Evolutionary conservation across 1,140 invertebrate genomes (phyloP), one percentile per base, ranked within the genome.

Genomic region (Calosoma granatense): DNA sequence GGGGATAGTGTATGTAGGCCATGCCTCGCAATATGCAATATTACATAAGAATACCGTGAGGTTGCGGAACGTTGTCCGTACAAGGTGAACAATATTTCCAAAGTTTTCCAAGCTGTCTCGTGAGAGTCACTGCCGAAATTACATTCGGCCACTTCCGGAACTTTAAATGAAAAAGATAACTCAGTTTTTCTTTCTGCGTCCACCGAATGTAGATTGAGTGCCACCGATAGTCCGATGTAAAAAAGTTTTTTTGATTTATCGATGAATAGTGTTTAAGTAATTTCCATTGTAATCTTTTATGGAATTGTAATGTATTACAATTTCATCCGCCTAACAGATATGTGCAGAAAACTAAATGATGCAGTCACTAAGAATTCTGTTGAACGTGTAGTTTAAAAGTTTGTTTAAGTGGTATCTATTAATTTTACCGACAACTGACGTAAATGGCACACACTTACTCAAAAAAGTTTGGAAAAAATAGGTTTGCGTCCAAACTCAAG

Each of bases 81-180:
- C 41, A 11, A 47, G 41, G 41, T 47, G 41, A 47, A 47, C 41
- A 47, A 47, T 47, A 47, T 47, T 47, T 47, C 41, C 41, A 47
- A 47, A 47, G 9, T 47, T 47, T 47, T 17, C 3, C 41, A 47
- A 47, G 17, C 6, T 47, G 9, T 47, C 41, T 47, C 41, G 17
- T 6, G 41, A 47, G 41, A 47, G 41, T 47, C 41, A 47, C 41
- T 47, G 41, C 41, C 41, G 41, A 47, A 47, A 47, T 47, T 47
- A 17, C 41, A 47, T 47, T 47, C 41, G 41, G 41, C 17, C 17
- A 17, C 41, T 17, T 47, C 9, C 41, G 17, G 6, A 47, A 47
- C 41, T 47, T 47, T 47, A 47, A 47, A 47, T 47, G 41, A 47
- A 47, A 47, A 47, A 47, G 41, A 47, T 47, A 47, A 47, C 41